Conservation (phyloP, 2,113 vertebrate genomes). For the Loxodonta africana region DNA sequence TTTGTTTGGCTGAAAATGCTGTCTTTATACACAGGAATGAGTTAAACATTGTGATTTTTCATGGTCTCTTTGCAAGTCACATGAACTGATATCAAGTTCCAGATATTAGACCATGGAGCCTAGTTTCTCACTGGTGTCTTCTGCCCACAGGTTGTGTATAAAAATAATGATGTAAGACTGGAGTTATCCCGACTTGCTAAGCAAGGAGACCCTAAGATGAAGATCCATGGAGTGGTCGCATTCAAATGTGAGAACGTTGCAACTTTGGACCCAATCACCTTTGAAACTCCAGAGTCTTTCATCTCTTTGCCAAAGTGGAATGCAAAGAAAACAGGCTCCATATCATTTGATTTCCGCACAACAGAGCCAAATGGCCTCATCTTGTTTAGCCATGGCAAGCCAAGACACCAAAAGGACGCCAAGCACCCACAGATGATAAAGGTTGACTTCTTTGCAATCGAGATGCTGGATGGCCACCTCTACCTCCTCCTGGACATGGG, state of each 20-base stretch:
- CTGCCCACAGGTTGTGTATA: slow-evolving; percentile 96
- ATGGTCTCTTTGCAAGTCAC: background rate
- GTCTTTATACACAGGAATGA: background rate
- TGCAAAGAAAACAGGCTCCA: slow-evolving; percentile 98
- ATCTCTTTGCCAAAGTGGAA: slow-evolving; percentile 98
- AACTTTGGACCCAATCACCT: slow-evolving; percentile 98
- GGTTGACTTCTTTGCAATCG: slow-evolving; percentile 99
- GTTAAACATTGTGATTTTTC: background rate
- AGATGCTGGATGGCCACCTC: slow-evolving; percentile 98
- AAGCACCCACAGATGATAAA: slow-evolving; percentile 96
- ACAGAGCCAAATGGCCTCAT: slow-evolving; percentile 98
- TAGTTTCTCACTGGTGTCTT: slow-evolving; percentile 70
- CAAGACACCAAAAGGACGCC: slow-evolving; percentile 96
- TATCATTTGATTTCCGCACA: slow-evolving; percentile 99
- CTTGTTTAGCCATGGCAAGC: slow-evolving; percentile 98
- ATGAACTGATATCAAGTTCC: background rate
- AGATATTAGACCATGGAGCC: background rate
- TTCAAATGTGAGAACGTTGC: slow-evolving; percentile 99
- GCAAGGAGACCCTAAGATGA: slow-evolving; percentile 97
- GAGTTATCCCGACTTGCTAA: slow-evolving; percentile 97
- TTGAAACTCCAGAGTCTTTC: slow-evolving; percentile 98
- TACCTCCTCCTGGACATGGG: slow-evolving; percentile 99
- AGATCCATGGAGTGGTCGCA: slow-evolving; percentile 96
- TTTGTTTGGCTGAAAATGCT: slow-evolving; percentile 33
- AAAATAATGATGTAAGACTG: slow-evolving; percentile 98